Evolutionary conservation across 2,888 invertebrate genomes (phyloP).

Genomic region (Heliconius cydno): DNA sequence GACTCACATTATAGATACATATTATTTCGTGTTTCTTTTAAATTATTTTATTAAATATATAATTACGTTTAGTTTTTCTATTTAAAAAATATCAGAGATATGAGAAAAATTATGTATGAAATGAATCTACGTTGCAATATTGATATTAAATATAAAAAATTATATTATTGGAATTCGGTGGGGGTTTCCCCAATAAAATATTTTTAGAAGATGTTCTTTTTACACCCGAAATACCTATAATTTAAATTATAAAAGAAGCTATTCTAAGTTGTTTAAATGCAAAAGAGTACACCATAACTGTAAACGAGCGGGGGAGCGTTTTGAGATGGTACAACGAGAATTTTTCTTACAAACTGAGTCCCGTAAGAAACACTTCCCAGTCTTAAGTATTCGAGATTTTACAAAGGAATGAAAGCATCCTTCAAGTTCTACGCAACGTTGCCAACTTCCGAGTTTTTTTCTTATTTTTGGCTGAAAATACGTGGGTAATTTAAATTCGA

Average conservation of each 20-base stretch:
- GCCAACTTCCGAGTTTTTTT: constrained; percentile 16
- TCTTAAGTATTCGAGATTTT: constrained; percentile 65
- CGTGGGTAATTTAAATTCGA: neutral
- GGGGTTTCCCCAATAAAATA: neutral
- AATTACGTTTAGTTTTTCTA: neutral
- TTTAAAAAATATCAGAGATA: neutral
- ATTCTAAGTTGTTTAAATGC: constrained; percentile 6
- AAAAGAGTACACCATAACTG: neutral
- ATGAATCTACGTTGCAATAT: neutral
- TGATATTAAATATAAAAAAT: neutral
- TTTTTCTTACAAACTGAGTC: constrained; percentile 30
- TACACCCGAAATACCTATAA: neutral
- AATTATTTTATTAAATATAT: too few relatives aligned
- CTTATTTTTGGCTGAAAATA: constrained; percentile 10
- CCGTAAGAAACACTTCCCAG: constrained; percentile 57
- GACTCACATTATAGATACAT: too few relatives aligned
- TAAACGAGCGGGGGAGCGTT: neutral
- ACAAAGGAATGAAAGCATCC: constrained; percentile 49
- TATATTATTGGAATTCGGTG: neutral
- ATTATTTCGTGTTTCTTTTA: too few relatives aligned
- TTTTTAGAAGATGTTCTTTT: too few relatives aligned
- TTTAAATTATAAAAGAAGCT: constrained; percentile 2
- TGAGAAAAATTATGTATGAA: too few relatives aligned
- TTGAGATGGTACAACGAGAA: neutral
- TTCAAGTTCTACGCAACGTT: constrained; percentile 41